phyloP scores from a whole-genome alignment of 2,797 vertebrate genomes.

The Characodon lateralis region DNA sequence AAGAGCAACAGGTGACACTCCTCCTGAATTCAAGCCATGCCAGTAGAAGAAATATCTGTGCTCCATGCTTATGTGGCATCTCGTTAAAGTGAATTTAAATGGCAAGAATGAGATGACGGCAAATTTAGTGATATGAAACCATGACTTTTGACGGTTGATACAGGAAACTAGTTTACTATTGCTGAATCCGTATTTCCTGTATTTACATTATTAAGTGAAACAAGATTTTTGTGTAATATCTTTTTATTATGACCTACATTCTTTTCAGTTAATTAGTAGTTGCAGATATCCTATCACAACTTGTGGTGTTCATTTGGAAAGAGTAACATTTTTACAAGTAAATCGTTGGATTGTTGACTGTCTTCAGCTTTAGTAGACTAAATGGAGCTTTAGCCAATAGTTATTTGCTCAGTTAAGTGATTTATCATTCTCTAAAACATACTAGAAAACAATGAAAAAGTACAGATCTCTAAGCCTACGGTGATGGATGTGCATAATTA shows the following conservation, averaged over 20 bases:
- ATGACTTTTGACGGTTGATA: background rate
- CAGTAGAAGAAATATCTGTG: background rate
- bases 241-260: background rate
- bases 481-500: background rate
- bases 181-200: background rate
- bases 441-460: background rate
- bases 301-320: background rate
- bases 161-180: background rate
- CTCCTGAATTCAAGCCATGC: background rate
- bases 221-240: background rate
- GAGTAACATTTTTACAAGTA: background rate
- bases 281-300: background rate
- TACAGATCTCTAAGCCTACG: background rate
- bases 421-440: background rate
- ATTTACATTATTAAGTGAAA: background rate
- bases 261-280: background rate
- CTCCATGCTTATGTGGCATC: background rate
- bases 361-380: background rate
- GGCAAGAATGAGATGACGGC: background rate
- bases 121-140: background rate
- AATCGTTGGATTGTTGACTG: background rate
- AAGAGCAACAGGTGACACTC: background rate
- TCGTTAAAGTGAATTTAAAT: background rate
- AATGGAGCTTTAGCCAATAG: background rate
- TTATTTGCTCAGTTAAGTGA: background rate